These are phyloP conservation scores for Catharus minimus DNA, from an alignment of 2,113 vertebrate genomes.

Conservation along the genomic window DNA sequence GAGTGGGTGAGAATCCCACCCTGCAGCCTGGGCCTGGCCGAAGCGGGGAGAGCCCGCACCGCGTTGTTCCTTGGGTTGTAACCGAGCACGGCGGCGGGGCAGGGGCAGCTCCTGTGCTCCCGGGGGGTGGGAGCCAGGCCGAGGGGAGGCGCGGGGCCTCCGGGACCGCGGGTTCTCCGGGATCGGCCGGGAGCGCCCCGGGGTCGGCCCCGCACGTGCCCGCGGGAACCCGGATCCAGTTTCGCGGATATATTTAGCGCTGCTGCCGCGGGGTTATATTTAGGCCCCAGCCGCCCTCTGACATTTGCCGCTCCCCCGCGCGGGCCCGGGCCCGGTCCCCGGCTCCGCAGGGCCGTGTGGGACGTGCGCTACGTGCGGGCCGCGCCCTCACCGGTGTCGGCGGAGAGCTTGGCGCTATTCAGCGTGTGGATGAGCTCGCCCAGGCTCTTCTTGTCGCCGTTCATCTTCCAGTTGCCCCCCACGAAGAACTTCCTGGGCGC, in stretches of 20 bases:
- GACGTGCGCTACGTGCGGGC: slow-evolving; percentile 46
- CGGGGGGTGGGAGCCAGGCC: rapidly evolving
- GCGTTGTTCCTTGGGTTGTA: rapidly evolving
- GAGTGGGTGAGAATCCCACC: background rate
- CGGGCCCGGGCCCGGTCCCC: background rate
- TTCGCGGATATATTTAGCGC: slow-evolving; percentile 41
- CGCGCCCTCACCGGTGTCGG: slow-evolving; percentile 83
- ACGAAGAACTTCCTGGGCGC: slow-evolving; percentile 93
- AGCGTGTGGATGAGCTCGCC: slow-evolving; percentile 88
- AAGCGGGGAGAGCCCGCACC: background rate
- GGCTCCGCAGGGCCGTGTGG: background rate
- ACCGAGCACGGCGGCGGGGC: no score
- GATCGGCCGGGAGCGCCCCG: no score
- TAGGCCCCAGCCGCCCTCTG: slow-evolving; percentile 47
- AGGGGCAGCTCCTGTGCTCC: background rate
- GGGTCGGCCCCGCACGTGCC: background rate
- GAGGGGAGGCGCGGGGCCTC: rapidly evolving
- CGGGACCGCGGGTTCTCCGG: background rate
- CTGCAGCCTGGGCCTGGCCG: background rate
- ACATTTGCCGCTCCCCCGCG: slow-evolving; percentile 36
- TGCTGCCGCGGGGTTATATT: slow-evolving; percentile 5
- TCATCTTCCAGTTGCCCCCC: slow-evolving; percentile 98
- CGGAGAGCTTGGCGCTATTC: slow-evolving; percentile 84
- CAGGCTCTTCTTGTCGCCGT: slow-evolving; percentile 91
- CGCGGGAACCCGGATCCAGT: background rate